Evolutionary conservation across 2,888 invertebrate genomes (phyloP).

Genomic region (Galeopsomyia nigrocyanea): DNA sequence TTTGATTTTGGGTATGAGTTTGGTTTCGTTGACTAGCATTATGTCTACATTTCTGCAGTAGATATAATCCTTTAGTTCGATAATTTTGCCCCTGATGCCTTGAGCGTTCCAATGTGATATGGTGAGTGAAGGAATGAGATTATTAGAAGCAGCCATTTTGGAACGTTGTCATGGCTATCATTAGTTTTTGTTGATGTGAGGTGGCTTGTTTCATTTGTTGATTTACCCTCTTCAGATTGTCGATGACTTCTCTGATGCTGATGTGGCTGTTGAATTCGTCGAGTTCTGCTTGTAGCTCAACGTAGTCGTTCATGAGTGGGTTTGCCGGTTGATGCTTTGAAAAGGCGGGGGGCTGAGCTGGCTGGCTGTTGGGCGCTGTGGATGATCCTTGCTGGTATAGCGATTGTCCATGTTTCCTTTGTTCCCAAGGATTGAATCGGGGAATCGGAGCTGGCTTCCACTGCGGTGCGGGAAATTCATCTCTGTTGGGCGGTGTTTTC

Average conservation of each 20-base stretch:
- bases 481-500: too few species aligned
- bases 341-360: too few species aligned
- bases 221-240: not conserved
- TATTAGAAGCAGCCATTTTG: not conserved
- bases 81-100: constrained; percentile 45
- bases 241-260: not conserved
- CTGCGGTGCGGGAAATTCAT: too few species aligned
- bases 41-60: constrained; percentile 35
- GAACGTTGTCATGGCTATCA: too few species aligned
- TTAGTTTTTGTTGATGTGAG: not conserved
- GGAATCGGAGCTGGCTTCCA: too few species aligned
- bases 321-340: too few species aligned
- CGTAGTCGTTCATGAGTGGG: too few species aligned
- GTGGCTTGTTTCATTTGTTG: not conserved
- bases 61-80: constrained; percentile 43
- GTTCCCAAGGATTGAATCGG: too few species aligned
- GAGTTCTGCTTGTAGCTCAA: not conserved
- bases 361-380: not conserved
- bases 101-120: constrained; percentile 53
- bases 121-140: constrained; percentile 13
- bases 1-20: constrained; percentile 20
- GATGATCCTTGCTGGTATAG: not conserved
- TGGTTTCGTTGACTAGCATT: constrained; percentile 45
- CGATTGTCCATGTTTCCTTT: too few species aligned
- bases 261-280: not conserved